These are phyloP conservation scores for Cryptus viduatorius DNA, from an alignment of 2,888 invertebrate species.

Conservation along the genomic window DNA sequence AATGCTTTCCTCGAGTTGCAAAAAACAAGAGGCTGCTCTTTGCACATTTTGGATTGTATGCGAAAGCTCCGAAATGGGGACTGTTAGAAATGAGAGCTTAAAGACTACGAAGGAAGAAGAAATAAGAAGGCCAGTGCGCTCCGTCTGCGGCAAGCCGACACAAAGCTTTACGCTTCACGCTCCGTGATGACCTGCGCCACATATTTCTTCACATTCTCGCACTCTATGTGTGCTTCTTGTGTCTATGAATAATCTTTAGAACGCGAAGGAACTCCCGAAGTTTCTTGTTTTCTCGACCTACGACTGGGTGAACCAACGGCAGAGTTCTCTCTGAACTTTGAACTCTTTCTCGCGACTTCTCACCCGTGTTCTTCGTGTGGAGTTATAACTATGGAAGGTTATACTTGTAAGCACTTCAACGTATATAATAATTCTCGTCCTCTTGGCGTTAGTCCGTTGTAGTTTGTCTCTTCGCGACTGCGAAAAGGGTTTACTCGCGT, in stretches of 20 bases:
- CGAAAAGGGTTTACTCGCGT: conserved; percentile 17
- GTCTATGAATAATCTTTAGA: conserved; percentile 4
- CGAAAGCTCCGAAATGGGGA: conserved; percentile 19
- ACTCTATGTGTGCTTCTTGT: conserved; percentile 22
- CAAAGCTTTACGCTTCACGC: conserved; percentile 59
- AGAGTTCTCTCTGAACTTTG: conserved; percentile 56
- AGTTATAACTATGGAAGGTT: conserved; percentile 9
- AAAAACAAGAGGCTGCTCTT: not conserved
- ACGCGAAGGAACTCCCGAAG: conserved; percentile 11
- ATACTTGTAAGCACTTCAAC: conserved; percentile 24
- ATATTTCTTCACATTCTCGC: conserved; percentile 46
- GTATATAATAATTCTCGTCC: conserved; percentile 31
- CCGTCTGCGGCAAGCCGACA: conserved; percentile 24
- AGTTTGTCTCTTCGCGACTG: conserved; percentile 56
- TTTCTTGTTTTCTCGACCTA: conserved; percentile 35
- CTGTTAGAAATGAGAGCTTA: conserved; percentile 9
- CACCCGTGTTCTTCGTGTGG: conserved; percentile 24
- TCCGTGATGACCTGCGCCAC: conserved; percentile 47
- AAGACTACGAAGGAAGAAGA: not conserved
- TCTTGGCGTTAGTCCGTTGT: conserved; percentile 19
- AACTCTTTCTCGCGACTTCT: conserved; percentile 54
- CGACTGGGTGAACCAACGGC: not conserved
- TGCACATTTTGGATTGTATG: not conserved
- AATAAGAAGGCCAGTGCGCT: conserved; percentile 41
- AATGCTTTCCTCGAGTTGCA: conserved; percentile 5